Evolutionary conservation across 2,888 invertebrate species (phyloP), one percentile per base, ranked within the genome.

Genomic region (Punctoribates punctum): DNA sequence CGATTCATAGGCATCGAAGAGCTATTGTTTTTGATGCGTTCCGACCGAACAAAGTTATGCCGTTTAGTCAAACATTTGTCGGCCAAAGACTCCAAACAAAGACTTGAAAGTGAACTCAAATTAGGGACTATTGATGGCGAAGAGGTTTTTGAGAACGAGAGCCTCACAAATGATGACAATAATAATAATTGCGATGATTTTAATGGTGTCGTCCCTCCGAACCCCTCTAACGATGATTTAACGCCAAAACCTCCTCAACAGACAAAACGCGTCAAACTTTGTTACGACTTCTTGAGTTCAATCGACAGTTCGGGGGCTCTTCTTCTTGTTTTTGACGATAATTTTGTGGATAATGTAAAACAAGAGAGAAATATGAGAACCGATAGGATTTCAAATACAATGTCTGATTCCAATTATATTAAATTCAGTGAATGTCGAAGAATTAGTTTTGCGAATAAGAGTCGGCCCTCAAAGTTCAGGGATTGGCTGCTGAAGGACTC

Each of bases 11-110:
- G 90, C 77, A 84, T 87, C 0, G 87, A 87, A 79, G 92, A 94
- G 80, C 87, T 95, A 38, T 88, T 95, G 74, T 94, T 92, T 83
- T 83, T 94, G 11, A 88, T 96, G 87, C 87, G 94, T 42, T 91
- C 90, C 82, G 91, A 94, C 84, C 90, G 90, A 80, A 85, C 89
- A 5, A 84, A 84, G 79, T 79, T 84, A 46, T 78, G 80, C 3
- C 79, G 84, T 20, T 77, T 84, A 42, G 74, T 84, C 15, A 80
- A 81, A n/a, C 83, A 83, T 78, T 79, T 84, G 79, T 80, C 81
- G n/a, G 76, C 83, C 73, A 83, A 82, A 78, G 84, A 84, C 78
- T n/a, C 82, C 78, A 83, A 83, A 34, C 34, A 34, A 34, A 34
- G 34, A 8, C 34, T 34, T 8, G 76, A 83, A 83, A 75, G 75